Evolutionary conservation across 2,797 vertebrate genomes (phyloP).

Genomic region (Anguilla anguilla): DNA sequence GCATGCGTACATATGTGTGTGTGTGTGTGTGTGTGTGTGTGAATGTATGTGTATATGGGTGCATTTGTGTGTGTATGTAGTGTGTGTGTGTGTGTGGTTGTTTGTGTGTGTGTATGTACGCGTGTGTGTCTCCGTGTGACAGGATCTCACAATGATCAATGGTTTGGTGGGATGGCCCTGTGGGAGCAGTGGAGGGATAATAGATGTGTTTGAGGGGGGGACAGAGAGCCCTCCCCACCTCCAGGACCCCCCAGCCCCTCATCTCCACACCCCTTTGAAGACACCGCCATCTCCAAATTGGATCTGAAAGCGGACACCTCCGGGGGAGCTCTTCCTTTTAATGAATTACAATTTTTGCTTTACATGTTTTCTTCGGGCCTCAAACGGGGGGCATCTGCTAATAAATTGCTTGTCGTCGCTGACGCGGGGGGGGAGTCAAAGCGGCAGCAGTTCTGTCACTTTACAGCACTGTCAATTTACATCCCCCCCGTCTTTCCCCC

Average conservation of each 20-base stretch:
- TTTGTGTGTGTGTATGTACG: slow-evolving; percentile 39
- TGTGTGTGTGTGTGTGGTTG: slow-evolving; percentile 50
- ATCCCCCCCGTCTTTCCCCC: slow-evolving; percentile 58
- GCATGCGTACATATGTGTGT: slow-evolving; percentile 42
- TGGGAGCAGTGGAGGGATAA: slow-evolving; percentile 70
- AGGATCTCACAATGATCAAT: slow-evolving; percentile 74
- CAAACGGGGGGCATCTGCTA: slow-evolving; percentile 54
- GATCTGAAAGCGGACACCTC: slow-evolving; percentile 67
- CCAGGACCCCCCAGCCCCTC: slow-evolving; percentile 59
- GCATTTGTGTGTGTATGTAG: slow-evolving; percentile 18
- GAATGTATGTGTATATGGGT: background rate
- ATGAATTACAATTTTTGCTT: slow-evolving; percentile 73
- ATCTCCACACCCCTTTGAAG: slow-evolving; percentile 63
- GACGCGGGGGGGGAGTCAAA: slow-evolving; percentile 44
- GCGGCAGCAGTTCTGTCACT: slow-evolving; percentile 69
- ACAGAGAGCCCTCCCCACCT: slow-evolving; percentile 51
- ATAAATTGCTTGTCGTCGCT: slow-evolving; percentile 67
- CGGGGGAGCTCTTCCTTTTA: slow-evolving; percentile 60
- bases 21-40: slow-evolving; percentile 28
- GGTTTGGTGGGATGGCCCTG: slow-evolving; percentile 62
- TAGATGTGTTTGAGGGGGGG: slow-evolving; percentile 72
- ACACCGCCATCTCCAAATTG: slow-evolving; percentile 76
- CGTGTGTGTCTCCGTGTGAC: slow-evolving; percentile 54
- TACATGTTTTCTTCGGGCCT: slow-evolving; percentile 60
- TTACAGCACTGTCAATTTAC: slow-evolving; percentile 71